A percentile compares a stretch with the other conserved stretches of the same genome.
These are phyloP conservation scores for Paradoxurus hermaphroditus DNA, from an alignment of 2,113 vertebrate species.

Conservation along the genomic window DNA sequence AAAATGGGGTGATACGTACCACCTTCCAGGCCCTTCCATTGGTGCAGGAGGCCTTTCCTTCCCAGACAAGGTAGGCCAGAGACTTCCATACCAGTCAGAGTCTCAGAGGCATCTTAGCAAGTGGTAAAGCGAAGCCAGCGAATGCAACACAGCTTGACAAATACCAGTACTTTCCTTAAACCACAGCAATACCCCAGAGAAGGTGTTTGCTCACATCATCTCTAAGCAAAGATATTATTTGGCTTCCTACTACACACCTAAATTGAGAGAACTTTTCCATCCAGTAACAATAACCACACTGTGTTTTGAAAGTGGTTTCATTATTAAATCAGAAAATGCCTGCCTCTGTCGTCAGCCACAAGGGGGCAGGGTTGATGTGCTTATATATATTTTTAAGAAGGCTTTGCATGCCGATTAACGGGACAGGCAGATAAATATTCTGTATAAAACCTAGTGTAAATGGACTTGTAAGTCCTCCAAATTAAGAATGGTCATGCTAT, in stretches of 20 bases:
- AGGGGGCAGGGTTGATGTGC: constrained; percentile 49
- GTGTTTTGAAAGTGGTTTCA: constrained; percentile 8
- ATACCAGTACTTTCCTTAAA: background rate
- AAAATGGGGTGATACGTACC: background rate
- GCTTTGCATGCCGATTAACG: background rate
- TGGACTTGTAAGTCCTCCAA: background rate
- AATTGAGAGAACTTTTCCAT: background rate
- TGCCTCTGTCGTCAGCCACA: constrained; percentile 32
- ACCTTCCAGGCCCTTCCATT: background rate
- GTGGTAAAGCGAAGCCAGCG: background rate
- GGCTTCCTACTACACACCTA: background rate
- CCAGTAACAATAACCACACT: background rate
- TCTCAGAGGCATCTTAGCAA: background rate
- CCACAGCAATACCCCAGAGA: background rate
- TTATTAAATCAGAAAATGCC: background rate
- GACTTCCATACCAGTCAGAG: background rate
- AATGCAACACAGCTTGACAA: background rate
- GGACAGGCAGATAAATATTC: background rate
- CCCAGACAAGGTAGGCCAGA: background rate
- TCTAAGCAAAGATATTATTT: background rate
- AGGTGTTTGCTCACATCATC: background rate
- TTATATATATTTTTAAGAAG: background rate
- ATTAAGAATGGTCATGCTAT: background rate
- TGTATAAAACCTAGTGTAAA: background rate
- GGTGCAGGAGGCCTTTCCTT: background rate